phyloP scores from a whole-genome alignment of 2,888 invertebrate genomes.

The Drosophila multiciliata region DNA sequence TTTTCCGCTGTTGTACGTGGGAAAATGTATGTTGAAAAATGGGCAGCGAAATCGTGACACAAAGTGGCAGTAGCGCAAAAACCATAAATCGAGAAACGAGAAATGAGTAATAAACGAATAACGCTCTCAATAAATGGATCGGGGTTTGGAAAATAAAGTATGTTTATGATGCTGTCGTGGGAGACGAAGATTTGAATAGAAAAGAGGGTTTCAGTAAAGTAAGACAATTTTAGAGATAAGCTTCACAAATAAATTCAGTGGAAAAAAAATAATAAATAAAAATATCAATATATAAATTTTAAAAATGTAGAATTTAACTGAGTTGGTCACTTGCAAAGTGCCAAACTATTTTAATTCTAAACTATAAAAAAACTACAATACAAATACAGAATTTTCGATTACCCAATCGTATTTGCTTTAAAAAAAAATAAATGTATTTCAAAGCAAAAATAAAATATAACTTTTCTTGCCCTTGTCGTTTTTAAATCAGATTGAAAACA shows the following conservation, averaged over 20 bases:
- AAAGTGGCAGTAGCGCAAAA: constrained; percentile 58
- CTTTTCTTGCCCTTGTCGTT: background rate
- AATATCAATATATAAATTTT: too few relatives aligned
- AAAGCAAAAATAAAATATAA: background rate
- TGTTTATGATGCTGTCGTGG: background rate
- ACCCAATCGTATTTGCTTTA: background rate
- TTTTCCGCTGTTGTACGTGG: background rate
- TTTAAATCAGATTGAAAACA: background rate
- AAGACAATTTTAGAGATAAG: background rate
- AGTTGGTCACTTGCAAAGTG: constrained; percentile 14
- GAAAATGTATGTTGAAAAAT: constrained; percentile 50
- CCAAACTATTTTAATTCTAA: background rate
- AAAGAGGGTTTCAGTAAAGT: background rate
- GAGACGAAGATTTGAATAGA: background rate
- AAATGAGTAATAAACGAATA: constrained; percentile 45
- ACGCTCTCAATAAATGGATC: constrained; percentile 70
- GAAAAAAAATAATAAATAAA: background rate
- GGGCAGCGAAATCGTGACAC: constrained; percentile 67
- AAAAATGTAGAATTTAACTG: background rate
- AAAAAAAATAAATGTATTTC: too few relatives aligned
- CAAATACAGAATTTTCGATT: background rate
- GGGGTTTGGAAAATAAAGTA: constrained; percentile 37
- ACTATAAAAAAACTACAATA: background rate
- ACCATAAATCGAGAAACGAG: constrained; percentile 38
- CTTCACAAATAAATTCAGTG: background rate